These are phyloP conservation scores for Drosophila peninsularis DNA, from an alignment of 2,888 invertebrate species.

Conservation along the genomic window DNA sequence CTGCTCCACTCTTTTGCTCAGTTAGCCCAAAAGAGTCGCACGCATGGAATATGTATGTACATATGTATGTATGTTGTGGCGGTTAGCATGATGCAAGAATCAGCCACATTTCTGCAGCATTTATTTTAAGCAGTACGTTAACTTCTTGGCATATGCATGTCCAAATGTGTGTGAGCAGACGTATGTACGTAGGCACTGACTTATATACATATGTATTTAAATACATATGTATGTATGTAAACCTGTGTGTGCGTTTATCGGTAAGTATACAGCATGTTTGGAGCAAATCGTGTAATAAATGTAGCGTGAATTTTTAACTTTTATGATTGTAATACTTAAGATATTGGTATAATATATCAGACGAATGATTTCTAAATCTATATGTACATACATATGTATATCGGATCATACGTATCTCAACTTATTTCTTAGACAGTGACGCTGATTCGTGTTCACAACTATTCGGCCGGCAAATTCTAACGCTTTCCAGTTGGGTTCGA, in stretches of 20 bases:
- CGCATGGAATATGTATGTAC: not conserved
- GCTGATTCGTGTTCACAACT: not conserved
- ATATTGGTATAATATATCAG: not conserved
- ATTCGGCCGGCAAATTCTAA: not conserved
- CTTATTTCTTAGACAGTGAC: constrained; percentile 5
- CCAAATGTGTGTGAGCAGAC: not conserved
- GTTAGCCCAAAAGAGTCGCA: constrained; percentile 3
- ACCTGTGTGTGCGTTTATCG: no score
- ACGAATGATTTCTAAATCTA: not conserved
- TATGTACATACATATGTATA: no score
- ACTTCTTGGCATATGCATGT: not conserved
- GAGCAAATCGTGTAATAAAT: not conserved
- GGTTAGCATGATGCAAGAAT: constrained; percentile 63
- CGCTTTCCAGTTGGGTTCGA: not conserved
- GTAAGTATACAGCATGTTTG: no score
- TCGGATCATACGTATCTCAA: not conserved
- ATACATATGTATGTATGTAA: not conserved
- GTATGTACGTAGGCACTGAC: no score
- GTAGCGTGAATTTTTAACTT: not conserved
- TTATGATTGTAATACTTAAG: no score
- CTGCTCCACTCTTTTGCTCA: not conserved
- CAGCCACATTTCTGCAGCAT: constrained; percentile 51
- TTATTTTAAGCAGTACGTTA: constrained; percentile 6
- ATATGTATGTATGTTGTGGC: not conserved
- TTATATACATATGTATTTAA: no score